Percentiles rank a stretch among this genome's conserved stretches.
phyloP scores from a whole-genome alignment of 2,113 vertebrate species.

The Proteles cristata region DNA sequence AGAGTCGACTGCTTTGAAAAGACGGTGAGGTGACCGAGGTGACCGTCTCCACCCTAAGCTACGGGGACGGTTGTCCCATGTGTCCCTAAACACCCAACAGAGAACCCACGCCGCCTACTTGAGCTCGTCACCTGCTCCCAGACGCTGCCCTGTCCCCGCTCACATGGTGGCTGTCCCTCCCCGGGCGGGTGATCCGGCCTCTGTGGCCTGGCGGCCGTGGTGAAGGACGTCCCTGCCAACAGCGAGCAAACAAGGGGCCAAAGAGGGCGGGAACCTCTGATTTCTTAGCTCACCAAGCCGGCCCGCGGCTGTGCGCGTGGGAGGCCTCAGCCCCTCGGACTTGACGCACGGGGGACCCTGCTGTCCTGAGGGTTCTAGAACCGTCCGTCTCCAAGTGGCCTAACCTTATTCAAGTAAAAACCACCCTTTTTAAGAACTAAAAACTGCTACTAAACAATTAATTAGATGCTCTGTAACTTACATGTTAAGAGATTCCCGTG shows the following conservation, averaged over 20 bases:
- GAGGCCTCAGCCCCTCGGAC: neutral
- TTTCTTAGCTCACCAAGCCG: neutral
- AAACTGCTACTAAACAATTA: accelerated
- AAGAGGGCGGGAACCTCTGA: neutral
- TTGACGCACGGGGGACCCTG: neutral
- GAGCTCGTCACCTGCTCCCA: accelerated
- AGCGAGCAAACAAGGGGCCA: accelerated
- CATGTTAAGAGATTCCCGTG: neutral
- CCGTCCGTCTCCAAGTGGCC: neutral
- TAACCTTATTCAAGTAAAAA: neutral
- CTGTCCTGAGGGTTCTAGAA: too few relatives aligned
- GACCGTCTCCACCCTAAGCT: accelerated
- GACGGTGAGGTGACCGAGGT: too few relatives aligned
- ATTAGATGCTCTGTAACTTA: neutral
- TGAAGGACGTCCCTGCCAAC: accelerated
- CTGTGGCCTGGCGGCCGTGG: neutral
- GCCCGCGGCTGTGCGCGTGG: too few relatives aligned
- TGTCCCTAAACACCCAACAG: too few relatives aligned
- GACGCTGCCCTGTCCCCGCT: neutral
- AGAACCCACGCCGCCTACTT: neutral
- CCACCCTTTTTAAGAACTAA: neutral
- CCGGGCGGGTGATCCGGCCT: accelerated
- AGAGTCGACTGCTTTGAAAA: neutral
- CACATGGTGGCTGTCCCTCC: neutral
- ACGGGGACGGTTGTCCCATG: too few relatives aligned